Conservation (phyloP, 2,113 vertebrate genomes). For the Chionomys nivalis region DNA sequence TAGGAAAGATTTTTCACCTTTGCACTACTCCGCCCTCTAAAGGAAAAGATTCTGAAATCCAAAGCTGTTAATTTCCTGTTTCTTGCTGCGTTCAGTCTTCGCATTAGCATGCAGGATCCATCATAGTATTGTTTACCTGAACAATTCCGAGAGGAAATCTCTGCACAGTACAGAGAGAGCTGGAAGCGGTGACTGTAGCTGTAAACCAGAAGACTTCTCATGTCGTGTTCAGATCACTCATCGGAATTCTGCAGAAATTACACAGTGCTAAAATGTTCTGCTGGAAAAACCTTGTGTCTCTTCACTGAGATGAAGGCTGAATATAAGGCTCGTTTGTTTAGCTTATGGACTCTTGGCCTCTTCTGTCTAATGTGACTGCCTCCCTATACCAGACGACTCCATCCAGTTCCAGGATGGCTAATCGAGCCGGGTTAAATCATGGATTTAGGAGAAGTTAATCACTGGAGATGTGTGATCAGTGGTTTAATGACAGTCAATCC, state of each 20-base stretch:
- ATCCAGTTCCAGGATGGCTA: background rate
- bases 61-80: conserved; percentile 35
- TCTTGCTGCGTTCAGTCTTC: background rate
- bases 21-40: background rate
- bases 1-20: background rate
- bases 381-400: background rate
- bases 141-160: conserved; percentile 46
- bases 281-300: background rate
- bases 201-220: conserved; percentile 45
- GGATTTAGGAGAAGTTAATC: background rate
- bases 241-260: conserved; percentile 46
- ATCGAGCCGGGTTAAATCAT: background rate
- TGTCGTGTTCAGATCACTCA: background rate
- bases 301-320: background rate
- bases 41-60: conserved; percentile 33
- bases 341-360: background rate
- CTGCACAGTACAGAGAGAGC: conserved; percentile 25
- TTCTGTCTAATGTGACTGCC: background rate
- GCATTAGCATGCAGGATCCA: conserved; percentile 49
- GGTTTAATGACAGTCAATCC: background rate
- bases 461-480: background rate
- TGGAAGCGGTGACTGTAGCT: background rate
- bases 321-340: background rate
- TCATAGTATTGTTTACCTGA: conserved; percentile 14
- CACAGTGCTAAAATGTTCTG: background rate